Conservation (phyloP, 2,797 vertebrate genomes). For the Sebastes taczanowskii region DNA sequence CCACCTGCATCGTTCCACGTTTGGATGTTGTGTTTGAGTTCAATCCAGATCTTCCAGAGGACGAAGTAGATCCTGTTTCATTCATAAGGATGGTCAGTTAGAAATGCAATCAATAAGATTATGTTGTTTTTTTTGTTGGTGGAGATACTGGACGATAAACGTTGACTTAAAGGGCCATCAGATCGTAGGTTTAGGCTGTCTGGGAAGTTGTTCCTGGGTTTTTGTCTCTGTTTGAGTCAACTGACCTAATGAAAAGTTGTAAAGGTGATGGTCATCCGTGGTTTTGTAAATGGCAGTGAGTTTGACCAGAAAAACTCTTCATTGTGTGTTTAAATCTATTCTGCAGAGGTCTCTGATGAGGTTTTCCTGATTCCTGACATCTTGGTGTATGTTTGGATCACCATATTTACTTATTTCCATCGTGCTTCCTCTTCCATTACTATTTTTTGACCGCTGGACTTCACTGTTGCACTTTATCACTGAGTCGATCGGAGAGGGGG, state of each 20-base stretch:
- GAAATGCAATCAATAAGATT: not conserved
- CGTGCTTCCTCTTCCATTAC: conserved; percentile 40
- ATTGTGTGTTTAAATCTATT: not conserved
- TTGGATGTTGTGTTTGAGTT: not conserved
- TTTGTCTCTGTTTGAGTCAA: not conserved
- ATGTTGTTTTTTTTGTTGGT: not conserved
- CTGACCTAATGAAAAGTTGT: not conserved
- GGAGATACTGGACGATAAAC: not conserved
- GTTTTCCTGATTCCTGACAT: not conserved
- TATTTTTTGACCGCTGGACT: conserved; percentile 45
- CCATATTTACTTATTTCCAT: not conserved
- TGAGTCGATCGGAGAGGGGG: not conserved
- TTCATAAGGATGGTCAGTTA: not conserved
- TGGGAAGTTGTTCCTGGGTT: not conserved
- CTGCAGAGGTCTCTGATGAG: not conserved
- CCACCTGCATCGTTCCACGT: not conserved
- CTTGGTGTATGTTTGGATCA: not conserved
- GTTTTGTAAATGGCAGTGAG: not conserved
- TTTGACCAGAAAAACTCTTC: not conserved
- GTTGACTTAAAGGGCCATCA: not conserved
- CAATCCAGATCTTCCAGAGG: conserved; percentile 45
- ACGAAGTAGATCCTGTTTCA: not conserved
- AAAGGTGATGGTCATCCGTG: not conserved
- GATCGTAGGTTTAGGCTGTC: not conserved
- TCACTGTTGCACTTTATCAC: conserved; percentile 79